A percentile compares a stretch with the other conserved stretches of the same genome.
phyloP scores from a whole-genome alignment of 2,113 vertebrate species.

The Vidua macroura region DNA sequence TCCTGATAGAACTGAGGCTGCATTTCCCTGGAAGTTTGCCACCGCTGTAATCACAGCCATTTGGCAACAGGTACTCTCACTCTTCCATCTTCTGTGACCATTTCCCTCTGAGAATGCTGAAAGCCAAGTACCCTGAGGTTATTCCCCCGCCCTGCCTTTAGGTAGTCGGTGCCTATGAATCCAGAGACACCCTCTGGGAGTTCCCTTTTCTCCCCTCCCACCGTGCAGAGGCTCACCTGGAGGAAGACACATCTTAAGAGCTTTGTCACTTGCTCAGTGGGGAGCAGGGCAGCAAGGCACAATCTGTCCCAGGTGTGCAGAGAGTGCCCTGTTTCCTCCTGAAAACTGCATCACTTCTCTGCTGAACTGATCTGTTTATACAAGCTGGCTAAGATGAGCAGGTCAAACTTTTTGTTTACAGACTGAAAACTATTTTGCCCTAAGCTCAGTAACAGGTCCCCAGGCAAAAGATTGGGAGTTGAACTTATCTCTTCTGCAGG shows the following conservation, averaged over 20 bases:
- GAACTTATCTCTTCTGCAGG: constrained; percentile 21
- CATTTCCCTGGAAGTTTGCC: constrained; percentile 69
- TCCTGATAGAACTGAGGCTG: constrained; percentile 64
- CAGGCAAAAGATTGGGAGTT: constrained; percentile 2
- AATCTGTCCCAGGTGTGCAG: not conserved
- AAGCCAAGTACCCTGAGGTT: not conserved
- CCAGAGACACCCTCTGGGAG: not conserved
- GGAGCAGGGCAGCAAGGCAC: not conserved
- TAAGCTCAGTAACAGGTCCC: constrained; percentile 17
- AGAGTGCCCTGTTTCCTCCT: not conserved
- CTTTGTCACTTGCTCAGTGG: not conserved
- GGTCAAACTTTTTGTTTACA: constrained; percentile 54
- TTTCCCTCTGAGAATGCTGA: constrained; percentile 19
- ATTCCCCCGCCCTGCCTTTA: not conserved
- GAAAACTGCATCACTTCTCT: constrained; percentile 38
- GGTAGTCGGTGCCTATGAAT: not conserved
- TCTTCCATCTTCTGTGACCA: constrained; percentile 31
- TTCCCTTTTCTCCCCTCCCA: not conserved
- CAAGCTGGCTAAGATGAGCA: constrained; percentile 31
- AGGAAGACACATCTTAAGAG: not conserved
- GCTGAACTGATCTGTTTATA: constrained; percentile 53
- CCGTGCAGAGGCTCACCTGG: not conserved
- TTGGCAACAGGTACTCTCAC: constrained; percentile 63
- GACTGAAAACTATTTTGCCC: constrained; percentile 43
- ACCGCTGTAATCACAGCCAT: constrained; percentile 43